Conservation (phyloP, 2,797 vertebrate genomes). For the Peromyscus attwateri region DNA sequence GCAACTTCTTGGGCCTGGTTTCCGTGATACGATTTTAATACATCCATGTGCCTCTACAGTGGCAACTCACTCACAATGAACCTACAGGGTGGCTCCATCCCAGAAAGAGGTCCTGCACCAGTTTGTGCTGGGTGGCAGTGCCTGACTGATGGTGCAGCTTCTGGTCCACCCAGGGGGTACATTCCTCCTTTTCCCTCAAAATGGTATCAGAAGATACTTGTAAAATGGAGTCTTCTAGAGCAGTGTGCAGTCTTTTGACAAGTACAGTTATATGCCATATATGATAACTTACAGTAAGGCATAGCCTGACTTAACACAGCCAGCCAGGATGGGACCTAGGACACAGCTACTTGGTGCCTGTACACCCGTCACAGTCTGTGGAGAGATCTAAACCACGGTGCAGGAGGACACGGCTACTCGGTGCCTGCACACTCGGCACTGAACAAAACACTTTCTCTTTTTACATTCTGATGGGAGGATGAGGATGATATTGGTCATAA, state of each 20-base stretch:
- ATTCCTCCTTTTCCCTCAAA: neutral
- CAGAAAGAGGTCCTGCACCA: neutral
- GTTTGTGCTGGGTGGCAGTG: neutral
- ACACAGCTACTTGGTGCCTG: neutral
- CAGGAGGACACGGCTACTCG: neutral
- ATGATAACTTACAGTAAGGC: neutral
- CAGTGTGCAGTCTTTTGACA: neutral
- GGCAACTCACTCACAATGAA: neutral
- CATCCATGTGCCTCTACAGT: neutral
- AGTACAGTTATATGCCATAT: neutral
- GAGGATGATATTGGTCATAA: neutral
- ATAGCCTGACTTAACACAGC: neutral
- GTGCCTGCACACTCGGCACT: neutral
- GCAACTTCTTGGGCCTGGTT: neutral
- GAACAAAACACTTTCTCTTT: neutral
- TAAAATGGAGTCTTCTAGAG: neutral
- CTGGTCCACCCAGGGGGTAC: neutral
- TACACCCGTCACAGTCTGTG: neutral
- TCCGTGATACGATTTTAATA: neutral
- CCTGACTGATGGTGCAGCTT: neutral
- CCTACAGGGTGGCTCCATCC: neutral
- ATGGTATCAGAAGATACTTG: neutral
- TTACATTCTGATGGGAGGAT: neutral
- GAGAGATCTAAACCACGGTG: neutral
- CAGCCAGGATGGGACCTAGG: neutral